These are phyloP conservation scores for Rotaria socialis DNA, from an alignment of 2,888 invertebrate genomes.

Conservation along the genomic window DNA sequence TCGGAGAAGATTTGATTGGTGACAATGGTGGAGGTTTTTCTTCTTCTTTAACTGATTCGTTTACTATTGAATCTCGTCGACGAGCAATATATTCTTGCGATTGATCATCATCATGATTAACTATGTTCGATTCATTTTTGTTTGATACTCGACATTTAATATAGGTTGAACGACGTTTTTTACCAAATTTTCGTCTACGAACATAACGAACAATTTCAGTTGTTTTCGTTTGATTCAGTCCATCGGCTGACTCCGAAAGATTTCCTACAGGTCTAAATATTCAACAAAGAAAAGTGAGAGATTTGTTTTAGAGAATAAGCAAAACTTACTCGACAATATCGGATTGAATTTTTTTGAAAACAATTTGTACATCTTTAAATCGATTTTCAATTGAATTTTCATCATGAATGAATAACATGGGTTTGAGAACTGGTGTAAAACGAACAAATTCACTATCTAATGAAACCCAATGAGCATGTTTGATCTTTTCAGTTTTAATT, in stretches of 20 bases:
- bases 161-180: background rate
- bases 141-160: background rate
- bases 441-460: slow-evolving; percentile 11
- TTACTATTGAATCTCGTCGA: background rate
- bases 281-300: too few relatives aligned
- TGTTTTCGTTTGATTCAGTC: background rate
- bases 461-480: slow-evolving; percentile 20
- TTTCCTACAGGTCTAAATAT: background rate
- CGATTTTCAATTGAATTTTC: background rate
- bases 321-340: background rate
- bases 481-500: background rate
- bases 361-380: background rate
- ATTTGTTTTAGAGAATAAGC: too few relatives aligned
- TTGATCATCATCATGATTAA: background rate
- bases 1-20: background rate
- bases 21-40: background rate
- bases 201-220: slow-evolving; percentile 13
- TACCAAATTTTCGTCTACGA: slow-evolving; percentile 12
- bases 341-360: background rate
- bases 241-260: background rate
- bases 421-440: slow-evolving; percentile 5
- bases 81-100: slow-evolving; percentile 14
- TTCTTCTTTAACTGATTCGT: background rate
- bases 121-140: background rate
- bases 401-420: background rate